Base-by-base conservation (phyloP, 2,113 vertebrate species). In the Uria aalge region DNA sequence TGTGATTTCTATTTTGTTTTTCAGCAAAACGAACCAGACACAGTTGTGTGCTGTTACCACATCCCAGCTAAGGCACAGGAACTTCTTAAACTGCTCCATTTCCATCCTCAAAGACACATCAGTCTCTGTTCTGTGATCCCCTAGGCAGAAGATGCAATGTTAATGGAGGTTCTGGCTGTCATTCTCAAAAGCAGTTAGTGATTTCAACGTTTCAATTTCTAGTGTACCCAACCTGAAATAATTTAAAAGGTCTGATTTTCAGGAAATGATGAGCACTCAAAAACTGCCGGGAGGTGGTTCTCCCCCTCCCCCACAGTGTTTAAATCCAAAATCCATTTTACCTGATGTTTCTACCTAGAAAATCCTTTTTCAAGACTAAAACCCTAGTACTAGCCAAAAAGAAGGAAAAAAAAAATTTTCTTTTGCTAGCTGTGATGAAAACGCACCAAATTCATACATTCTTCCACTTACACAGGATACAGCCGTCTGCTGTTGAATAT, bases 1-100 rank as follows among this genome's bases (percentile, higher is more conserved):
- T 88, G 73, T 84, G 90, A 94, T 97, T 93, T 82, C 62, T 91
- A 13, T 48, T 96, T 94, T 91, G 94, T 94, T 95, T 96, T 81
- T 56, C 74, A 76, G 81, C 48, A 81, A 93, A 94, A 90, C 7
- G 40, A 91, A 79, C 81, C 16, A 88, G 81, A 72, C 45, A 7
- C 0, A 1, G 74, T 66, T 82, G 72, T 50, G 23, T 59, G 76
- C 71, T 79, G 88, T 56, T 95, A 86, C 53, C 22, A 36, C 45
- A 45, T 62, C 92, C 68, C 87, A 88, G 57, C 24, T 85, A 74
- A 96, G 85, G 57, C 77, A 85, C 57, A 20, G 62, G 27, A 90
- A 76, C 90, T 93, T 88, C 88, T 60, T 85, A 76, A 93, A 88
- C 74, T 43, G 84, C 62, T 92, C 81, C 71, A 64, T 76, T 96